Evolutionary conservation across 2,113 vertebrate genomes (phyloP).

Genomic region (Calonectris borealis): DNA sequence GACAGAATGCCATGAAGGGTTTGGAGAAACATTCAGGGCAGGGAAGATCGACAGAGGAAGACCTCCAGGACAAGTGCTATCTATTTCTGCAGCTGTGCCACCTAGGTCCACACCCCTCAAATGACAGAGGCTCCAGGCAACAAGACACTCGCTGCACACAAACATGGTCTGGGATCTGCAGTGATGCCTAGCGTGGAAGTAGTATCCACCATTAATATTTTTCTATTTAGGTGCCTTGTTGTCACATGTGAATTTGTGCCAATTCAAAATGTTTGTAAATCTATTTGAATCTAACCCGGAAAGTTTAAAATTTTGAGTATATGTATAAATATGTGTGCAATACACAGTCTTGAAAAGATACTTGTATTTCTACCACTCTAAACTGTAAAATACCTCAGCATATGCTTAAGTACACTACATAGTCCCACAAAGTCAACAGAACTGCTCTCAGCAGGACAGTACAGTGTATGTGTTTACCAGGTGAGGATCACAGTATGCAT

Average conservation of each 20-base stretch:
- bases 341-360: background rate
- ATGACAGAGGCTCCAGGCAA: background rate
- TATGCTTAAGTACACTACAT: background rate
- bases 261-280: background rate
- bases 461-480: background rate
- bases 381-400: background rate
- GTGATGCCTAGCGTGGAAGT: background rate
- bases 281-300: background rate
- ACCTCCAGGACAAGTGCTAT: background rate
- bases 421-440: background rate
- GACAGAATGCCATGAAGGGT: background rate
- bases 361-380: background rate
- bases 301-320: background rate
- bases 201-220: background rate
- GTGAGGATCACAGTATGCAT: background rate
- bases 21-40: background rate
- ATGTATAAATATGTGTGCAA: background rate
- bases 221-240: background rate
- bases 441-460: background rate
- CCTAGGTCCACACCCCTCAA: background rate
- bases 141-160: background rate
- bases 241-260: background rate
- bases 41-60: background rate
- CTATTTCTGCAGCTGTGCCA: background rate
- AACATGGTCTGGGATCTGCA: background rate